A percentile compares a stretch with the other conserved stretches of the same genome.
phyloP scores from a whole-genome alignment of 2,797 vertebrate species.

The Oceanodroma leucorhoa region DNA sequence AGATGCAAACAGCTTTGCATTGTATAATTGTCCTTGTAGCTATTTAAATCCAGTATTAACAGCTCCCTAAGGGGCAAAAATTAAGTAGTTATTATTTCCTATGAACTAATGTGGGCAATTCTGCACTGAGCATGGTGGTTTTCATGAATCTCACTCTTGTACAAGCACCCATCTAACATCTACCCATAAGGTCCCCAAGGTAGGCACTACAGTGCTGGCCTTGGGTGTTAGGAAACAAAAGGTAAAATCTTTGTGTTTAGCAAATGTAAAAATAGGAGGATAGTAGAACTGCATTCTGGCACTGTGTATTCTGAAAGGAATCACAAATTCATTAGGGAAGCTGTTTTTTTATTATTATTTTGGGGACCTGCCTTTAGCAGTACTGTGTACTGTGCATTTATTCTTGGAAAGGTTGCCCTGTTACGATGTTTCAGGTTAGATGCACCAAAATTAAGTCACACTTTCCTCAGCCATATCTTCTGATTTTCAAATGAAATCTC shows the following conservation, averaged over 20 bases:
- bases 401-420: neutral
- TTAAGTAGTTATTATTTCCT: neutral
- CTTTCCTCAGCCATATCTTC: neutral
- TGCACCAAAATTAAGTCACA: neutral
- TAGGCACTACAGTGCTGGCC: neutral
- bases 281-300: neutral
- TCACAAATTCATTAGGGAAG: neutral
- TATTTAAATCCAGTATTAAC: neutral
- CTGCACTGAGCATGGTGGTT: neutral
- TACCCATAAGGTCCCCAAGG: neutral
- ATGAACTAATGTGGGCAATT: neutral
- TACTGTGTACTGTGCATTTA: neutral
- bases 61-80: neutral
- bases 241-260: neutral
- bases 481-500: neutral
- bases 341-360: neutral
- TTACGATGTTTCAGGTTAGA: neutral
- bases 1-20: neutral
- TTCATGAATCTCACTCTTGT: neutral
- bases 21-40: neutral
- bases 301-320: neutral
- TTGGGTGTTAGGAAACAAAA: neutral
- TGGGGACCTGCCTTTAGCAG: neutral
- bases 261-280: neutral
- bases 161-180: neutral